Conservation (phyloP, 2,797 vertebrate species). For the Pyrocephalus nanus region DNA sequence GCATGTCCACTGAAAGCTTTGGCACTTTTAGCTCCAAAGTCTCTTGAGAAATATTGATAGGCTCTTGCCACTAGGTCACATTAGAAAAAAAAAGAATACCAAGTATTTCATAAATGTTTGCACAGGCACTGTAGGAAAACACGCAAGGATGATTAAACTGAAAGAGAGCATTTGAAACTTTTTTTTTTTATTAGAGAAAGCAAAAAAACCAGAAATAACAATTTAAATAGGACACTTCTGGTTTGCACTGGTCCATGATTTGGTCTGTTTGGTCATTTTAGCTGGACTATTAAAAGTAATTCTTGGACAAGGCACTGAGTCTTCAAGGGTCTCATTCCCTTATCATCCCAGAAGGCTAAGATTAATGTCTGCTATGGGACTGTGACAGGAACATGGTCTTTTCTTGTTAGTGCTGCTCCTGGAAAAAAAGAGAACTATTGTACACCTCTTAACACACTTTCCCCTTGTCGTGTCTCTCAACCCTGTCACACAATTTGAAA, state of each 20-base stretch:
- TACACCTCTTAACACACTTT: slow-evolving; percentile 5
- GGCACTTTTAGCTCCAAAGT: not conserved
- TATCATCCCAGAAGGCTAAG: slow-evolving; percentile 32
- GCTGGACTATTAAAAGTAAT: slow-evolving; percentile 18
- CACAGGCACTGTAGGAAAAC: not conserved
- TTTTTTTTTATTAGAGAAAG: not conserved
- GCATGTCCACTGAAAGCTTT: not conserved
- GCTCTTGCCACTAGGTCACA: not conserved
- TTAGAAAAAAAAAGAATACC: not conserved
- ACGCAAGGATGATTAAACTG: not conserved
- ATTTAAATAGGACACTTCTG: not conserved
- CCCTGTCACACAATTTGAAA: slow-evolving; percentile 63
- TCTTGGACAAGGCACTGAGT: slow-evolving; percentile 4
- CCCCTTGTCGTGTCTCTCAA: slow-evolving; percentile 24
- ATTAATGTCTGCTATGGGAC: slow-evolving; percentile 49
- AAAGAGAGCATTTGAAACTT: not conserved
- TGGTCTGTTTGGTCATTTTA: slow-evolving; percentile 20
- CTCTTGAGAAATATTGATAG: not conserved
- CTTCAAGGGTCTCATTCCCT: slow-evolving; percentile 38
- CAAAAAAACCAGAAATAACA: not conserved
- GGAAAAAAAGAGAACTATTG: slow-evolving; percentile 19
- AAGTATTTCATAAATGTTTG: not conserved
- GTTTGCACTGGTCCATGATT: not conserved
- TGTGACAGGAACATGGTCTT: slow-evolving; percentile 39
- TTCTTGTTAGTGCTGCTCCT: slow-evolving; percentile 45